These are phyloP conservation scores for Cylloceria caligata DNA, from an alignment of 2,888 invertebrate species.

Conservation along the genomic window DNA sequence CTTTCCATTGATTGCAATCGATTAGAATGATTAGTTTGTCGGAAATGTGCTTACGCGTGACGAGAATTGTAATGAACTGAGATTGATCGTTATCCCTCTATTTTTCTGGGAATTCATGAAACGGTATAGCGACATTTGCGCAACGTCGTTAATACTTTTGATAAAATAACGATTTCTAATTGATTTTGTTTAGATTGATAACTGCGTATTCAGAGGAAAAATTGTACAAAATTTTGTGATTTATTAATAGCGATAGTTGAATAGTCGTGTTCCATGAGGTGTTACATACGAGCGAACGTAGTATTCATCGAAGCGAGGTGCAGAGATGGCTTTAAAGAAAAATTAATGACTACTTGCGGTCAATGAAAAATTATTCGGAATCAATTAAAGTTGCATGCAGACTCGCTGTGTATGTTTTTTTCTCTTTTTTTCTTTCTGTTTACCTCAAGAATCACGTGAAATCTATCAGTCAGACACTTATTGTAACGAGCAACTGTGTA, in stretches of 20 bases:
- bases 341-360: not conserved
- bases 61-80: constrained; percentile 17
- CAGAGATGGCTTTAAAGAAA: no score
- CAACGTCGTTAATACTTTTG: not conserved
- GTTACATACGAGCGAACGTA: not conserved
- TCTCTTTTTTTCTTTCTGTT: no score
- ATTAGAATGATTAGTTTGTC: constrained; percentile 9
- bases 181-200: not conserved
- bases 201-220: not conserved
- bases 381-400: no score
- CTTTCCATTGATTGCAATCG: not conserved
- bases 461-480: not conserved
- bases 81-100: constrained; percentile 25
- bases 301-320: no score
- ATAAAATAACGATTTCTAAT: not conserved
- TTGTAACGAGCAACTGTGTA: constrained; percentile 31
- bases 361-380: not conserved
- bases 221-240: not conserved
- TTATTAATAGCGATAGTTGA: not conserved
- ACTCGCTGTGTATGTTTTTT: no score
- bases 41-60: not conserved
- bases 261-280: not conserved
- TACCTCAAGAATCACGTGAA: constrained; percentile 5
- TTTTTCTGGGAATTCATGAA: constrained; percentile 21
- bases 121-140: not conserved